These are phyloP conservation scores for Thera obeliscata DNA, from an alignment of 2,888 invertebrate species.

Conservation along the genomic window DNA sequence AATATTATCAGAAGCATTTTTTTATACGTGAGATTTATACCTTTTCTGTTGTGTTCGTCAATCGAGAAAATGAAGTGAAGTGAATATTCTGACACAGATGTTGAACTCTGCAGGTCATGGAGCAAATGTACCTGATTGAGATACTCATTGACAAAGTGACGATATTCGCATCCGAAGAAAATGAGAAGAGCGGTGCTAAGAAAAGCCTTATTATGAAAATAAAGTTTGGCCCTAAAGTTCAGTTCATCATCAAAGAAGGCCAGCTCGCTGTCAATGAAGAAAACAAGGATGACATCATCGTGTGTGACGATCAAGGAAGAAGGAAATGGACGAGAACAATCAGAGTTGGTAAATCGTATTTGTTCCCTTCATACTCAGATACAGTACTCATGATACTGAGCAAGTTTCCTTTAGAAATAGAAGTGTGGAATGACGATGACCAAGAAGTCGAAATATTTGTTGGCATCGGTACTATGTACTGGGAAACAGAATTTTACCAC, in stretches of 20 bases:
- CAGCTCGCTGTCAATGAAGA: slow-evolving; percentile 63
- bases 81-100: slow-evolving; percentile 66
- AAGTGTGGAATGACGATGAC: slow-evolving; percentile 76
- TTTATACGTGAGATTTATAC: slow-evolving; percentile 6
- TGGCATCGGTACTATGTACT: slow-evolving; percentile 71
- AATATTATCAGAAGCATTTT: too few species aligned
- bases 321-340: slow-evolving; percentile 69
- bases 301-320: slow-evolving; percentile 61
- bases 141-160: slow-evolving; percentile 82
- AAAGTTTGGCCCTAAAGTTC: slow-evolving; percentile 77
- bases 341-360: slow-evolving; percentile 81
- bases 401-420: slow-evolving; percentile 78
- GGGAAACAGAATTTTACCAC: slow-evolving; percentile 76
- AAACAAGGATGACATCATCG: slow-evolving; percentile 63
- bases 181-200: slow-evolving; percentile 61
- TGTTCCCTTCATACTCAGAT: slow-evolving; percentile 79
- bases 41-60: slow-evolving; percentile 17
- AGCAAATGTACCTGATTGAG: slow-evolving; percentile 84
- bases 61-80: slow-evolving; percentile 35
- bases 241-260: slow-evolving; percentile 79
- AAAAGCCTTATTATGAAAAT: slow-evolving; percentile 77
- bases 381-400: slow-evolving; percentile 72
- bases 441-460: slow-evolving; percentile 70
- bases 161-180: slow-evolving; percentile 61
- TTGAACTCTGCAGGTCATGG: slow-evolving; percentile 80